Base-by-base conservation (phyloP, 2,888 invertebrate genomes). In the Coremacera marginata region DNA sequence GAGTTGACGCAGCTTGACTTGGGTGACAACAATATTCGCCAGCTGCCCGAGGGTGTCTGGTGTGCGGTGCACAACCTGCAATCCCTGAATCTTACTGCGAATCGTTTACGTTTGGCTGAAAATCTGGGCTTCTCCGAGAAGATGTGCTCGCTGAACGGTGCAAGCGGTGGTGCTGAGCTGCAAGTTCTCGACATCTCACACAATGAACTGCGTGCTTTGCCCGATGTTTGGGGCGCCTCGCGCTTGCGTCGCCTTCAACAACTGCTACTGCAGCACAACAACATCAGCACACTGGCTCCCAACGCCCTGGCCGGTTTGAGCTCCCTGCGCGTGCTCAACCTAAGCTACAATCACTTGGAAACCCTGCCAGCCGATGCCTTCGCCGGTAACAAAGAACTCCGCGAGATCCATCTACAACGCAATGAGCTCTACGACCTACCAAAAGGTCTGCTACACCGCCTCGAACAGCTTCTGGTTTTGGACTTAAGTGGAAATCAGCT, bases 401-500 rank as follows among this genome's bases (percentile, higher is more conserved):
- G 95, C 79, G 96, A 96, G 90, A 92, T 96, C 80, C 94, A 96
- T 86, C 89, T 96, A 81, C 95, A 96, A 85, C 94, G 95, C 89
- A 97, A 98, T 88, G 94, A 94, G 78, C 90, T 98, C 78, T 94
- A 93, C 85, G 94, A 95, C 85, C 90, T 97, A 79, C 95, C 96
- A 70, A 93, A 94, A 83, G 95, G 95, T 49, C 91, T 96, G 77
- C 95, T 98, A 89, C 95, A 95, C 82, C 93, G 95, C 1, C 90
- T 97, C 78, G 95, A 96, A 86, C 95, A 96, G 88, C 91, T 97
- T 83, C 91, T 96, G 81, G 94, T 96, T 71, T 91, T 97, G 80
- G 96, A 97, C 89, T 90, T 97, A 83, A 95, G 95, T 57, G 94
- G 93, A 83, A 97, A 97, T 90, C 95, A 95, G 86, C 91, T 97